phyloP scores from a whole-genome alignment of 2,113 vertebrate genomes.

The Marmota monax region DNA sequence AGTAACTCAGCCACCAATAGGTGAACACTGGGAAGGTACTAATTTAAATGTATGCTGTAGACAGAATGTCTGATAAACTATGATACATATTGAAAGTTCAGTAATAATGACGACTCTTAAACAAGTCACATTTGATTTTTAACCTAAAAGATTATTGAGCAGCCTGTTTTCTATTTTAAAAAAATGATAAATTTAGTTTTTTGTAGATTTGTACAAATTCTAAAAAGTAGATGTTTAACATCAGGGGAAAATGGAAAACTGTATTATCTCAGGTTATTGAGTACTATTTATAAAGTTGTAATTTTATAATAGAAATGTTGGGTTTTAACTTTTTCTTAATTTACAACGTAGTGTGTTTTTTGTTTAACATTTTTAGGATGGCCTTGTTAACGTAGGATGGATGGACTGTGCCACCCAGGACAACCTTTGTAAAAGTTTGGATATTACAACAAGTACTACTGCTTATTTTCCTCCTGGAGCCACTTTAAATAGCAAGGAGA shows the following conservation, averaged over 20 bases:
- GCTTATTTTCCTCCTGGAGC: slow-evolving; percentile 96
- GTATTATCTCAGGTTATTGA: background rate
- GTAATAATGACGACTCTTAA: background rate
- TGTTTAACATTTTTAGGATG: slow-evolving; percentile 89
- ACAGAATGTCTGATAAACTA: background rate
- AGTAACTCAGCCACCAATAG: background rate
- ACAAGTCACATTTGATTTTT: background rate
- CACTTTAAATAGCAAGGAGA: slow-evolving; percentile 90
- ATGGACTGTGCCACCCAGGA: slow-evolving; percentile 94
- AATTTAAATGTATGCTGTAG: background rate
- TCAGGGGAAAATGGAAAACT: background rate
- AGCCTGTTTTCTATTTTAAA: background rate
- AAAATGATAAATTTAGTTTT: background rate
- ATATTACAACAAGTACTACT: slow-evolving; percentile 93
- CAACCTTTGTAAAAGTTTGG: slow-evolving; percentile 94
- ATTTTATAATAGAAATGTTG: background rate
- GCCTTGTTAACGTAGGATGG: slow-evolving; percentile 96
- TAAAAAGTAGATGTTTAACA: background rate
- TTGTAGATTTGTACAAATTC: background rate
- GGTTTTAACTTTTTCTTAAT: background rate
- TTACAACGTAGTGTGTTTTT: background rate
- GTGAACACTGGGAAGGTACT: background rate
- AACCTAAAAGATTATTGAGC: background rate
- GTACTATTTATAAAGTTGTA: slow-evolving; percentile 17
- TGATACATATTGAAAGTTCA: background rate